Evolutionary conservation across 64 coral and sea anemone genomes (phyloP), one percentile per base, ranked within the genome.

Genomic region (Porites lutea): DNA sequence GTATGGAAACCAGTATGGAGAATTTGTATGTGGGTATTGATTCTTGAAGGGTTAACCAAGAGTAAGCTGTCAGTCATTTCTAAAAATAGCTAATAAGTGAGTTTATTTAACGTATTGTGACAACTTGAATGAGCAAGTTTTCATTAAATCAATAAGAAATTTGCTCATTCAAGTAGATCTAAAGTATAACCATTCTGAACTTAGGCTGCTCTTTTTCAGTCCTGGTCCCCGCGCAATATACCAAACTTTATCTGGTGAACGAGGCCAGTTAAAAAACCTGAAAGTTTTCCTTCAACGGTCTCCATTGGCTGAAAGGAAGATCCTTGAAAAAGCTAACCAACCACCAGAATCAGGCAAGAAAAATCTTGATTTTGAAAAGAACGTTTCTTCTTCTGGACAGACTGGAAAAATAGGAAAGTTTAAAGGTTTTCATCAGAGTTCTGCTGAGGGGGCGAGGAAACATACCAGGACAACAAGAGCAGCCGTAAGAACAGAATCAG

Each of bases 131-230:
- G 7, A 57, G 54, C 54, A 57, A 9, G 7, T 57, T 57, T 57
- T 57, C 12, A 4, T 57, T 55, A 55, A 57, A 6, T 9, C 7
- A 57, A 4, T 4, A 57, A 7, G 7, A 12, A 57, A 57, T 57
- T 57, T 57, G 54, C 54, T 57, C 54, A 57, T 9, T 57, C 12
- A 4, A 57, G 54, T 57, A 57, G 54, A 9, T 57, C 7, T 4
- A 12, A 9, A 57, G 54, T 57, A 57, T 57, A 57, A 57, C 12
- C 54, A 57, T 68, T 67, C 81, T 84, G 46, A 84, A 69, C 81
- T 68, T 84, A 22, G 81, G 61, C 80, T 84, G 61, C 81, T 84
- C 81, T 69, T 84, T 84, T 84, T 65, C 81, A 84, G 81, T 84
- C 48, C 64, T 68, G 60, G 59, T 65, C 13, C 81, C 10, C 16